These are phyloP conservation scores for Nomia melanderi DNA, from an alignment of 1,140 invertebrate species.

Conservation along the genomic window DNA sequence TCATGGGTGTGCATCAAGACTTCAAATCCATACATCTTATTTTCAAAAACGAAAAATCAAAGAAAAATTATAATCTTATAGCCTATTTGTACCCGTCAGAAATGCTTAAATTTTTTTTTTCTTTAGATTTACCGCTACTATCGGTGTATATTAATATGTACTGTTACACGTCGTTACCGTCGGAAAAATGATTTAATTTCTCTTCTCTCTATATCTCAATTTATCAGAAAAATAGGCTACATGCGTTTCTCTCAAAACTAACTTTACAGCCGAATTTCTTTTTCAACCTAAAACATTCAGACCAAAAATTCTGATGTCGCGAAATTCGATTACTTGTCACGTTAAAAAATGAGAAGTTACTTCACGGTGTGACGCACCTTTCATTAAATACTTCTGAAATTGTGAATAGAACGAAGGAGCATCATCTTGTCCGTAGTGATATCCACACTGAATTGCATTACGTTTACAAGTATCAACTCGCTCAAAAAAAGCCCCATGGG, in stretches of 20 bases:
- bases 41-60: conserved; percentile 52
- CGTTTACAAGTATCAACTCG: conserved; percentile 11
- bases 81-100: conserved; percentile 80
- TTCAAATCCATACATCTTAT: conserved; percentile 71
- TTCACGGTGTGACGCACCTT: neutral
- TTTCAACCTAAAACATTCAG: conserved; percentile 16
- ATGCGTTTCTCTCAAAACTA: neutral
- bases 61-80: conserved; percentile 62
- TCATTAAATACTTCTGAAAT: neutral
- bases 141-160: conserved; percentile 50
- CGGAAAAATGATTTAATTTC: conserved; percentile 23
- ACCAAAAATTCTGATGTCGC: neutral
- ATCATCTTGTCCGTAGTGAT: neutral
- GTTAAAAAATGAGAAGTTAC: neutral
- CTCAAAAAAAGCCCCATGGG: conserved; percentile 1
- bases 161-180: conserved; percentile 46
- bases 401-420: neutral
- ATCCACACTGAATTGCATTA: conserved; percentile 1
- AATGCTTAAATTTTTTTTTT: conserved; percentile 68
- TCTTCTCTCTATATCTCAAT: conserved; percentile 8
- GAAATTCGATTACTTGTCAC: conserved; percentile 7
- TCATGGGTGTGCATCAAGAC: conserved; percentile 65
- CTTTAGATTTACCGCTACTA: conserved; percentile 57
- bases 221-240: conserved; percentile 56
- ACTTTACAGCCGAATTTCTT: conserved; percentile 30